Evolutionary conservation across 2,113 vertebrate species (phyloP), one percentile per base, ranked within the genome.

Genomic region (Mohoua ochrocephala): DNA sequence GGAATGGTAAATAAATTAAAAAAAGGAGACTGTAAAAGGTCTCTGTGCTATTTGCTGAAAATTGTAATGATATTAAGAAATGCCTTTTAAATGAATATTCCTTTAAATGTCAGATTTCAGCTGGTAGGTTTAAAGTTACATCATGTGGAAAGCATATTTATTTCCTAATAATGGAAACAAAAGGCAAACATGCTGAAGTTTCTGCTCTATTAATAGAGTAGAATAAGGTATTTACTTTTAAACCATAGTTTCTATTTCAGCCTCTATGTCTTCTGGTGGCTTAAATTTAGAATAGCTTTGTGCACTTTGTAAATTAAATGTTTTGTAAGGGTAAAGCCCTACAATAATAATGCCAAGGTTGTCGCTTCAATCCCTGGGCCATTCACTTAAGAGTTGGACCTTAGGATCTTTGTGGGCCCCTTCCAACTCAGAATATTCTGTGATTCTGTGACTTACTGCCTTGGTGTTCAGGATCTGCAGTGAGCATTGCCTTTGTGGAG

Each of bases 1-100:
- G 78, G 91, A 87, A 96, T 87, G 97, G 97, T 97, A 95, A 97
- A 82, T 56, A 75, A 71, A 57, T 41, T 22, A 9, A 6, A 44
- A 53, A 52, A 50, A 54, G 3, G 7, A 54, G 3, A 33, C 1
- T 91, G 79, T 9, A 44, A 56, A 84, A 68, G 2, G 10, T 33
- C 16, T 70, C 28, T 2, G 2, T 76, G 11, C 6, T 71, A 11
- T 65, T 88, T 92, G 57, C 39, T 59, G 45, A 59, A 84, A 81
- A 59, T 41, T 17, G 7, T 19, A 52, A 54, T 59, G 19, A n/a
- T 80, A 31, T 31, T 71, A 60, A 84, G 35, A 88, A 83, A 15
- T 69, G 28, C 6, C 4, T 88, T 83, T 77, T 22, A 79, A 84
- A 65, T 84, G 0, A 71, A 47, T 82, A 15, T 59, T 86, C 14